phyloP scores from a whole-genome alignment of 2,113 vertebrate genomes.

The Pelmatolapia mariae region DNA sequence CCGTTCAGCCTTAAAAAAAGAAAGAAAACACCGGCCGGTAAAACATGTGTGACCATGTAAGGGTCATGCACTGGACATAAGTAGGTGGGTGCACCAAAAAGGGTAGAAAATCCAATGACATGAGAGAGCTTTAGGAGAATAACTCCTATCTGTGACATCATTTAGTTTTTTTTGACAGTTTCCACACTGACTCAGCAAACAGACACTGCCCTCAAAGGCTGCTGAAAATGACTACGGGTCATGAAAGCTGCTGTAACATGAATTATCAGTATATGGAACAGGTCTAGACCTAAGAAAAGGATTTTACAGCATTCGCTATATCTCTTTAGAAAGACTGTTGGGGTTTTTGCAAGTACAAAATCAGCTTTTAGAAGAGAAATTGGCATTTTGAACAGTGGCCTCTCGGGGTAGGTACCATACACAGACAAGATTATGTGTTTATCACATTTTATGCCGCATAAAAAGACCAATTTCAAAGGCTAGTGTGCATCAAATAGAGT shows the following conservation, averaged over 20 bases:
- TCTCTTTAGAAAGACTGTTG: background rate
- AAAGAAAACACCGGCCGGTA: background rate
- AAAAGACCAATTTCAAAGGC: background rate
- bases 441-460: background rate
- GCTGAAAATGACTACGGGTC: background rate
- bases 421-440: background rate
- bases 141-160: background rate
- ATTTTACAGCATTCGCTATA: background rate
- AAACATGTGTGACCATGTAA: background rate
- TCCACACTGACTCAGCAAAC: background rate
- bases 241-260: background rate
- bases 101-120: background rate
- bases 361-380: background rate
- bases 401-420: background rate
- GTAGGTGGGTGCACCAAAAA: background rate
- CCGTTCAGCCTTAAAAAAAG: background rate
- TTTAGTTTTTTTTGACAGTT: background rate
- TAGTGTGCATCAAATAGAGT: background rate
- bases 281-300: background rate
- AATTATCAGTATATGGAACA: background rate
- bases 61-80: background rate
- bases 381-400: background rate
- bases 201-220: background rate
- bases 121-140: background rate
- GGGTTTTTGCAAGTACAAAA: background rate